Conservation (phyloP, 2,113 vertebrate species). For the Syngnathus floridae region DNA sequence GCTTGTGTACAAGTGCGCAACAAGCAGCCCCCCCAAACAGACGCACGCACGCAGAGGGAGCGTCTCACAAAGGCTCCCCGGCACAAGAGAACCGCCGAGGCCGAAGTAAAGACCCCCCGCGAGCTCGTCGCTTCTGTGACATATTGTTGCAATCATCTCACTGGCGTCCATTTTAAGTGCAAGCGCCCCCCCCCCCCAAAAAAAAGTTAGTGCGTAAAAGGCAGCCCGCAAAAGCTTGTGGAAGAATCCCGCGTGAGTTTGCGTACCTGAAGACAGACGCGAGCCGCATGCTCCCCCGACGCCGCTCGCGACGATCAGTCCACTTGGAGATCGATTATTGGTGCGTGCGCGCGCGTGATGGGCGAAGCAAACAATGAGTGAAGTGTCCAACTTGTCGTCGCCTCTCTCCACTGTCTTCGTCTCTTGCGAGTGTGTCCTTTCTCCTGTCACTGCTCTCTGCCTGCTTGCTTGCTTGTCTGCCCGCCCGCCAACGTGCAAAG, state of each 20-base stretch:
- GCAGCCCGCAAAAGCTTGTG: neutral
- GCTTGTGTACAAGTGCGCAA: constrained; percentile 29
- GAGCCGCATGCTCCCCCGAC: constrained; percentile 51
- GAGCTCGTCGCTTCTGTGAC: constrained; percentile 61
- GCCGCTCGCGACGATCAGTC: constrained; percentile 15
- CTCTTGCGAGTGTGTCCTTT: constrained; percentile 40
- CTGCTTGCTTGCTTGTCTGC: constrained; percentile 31
- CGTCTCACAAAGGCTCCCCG: constrained; percentile 49
- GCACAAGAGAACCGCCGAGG: constrained; percentile 61
- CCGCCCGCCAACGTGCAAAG: constrained; percentile 35
- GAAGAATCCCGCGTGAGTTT: neutral
- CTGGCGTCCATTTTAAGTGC: constrained; percentile 10
- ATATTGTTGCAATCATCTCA: constrained; percentile 43
- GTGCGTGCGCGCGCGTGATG: neutral
- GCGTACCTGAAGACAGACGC: constrained; percentile 56
- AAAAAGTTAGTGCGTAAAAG: constrained; percentile 49
- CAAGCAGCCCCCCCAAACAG: constrained; percentile 46
- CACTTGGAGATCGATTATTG: constrained; percentile 14
- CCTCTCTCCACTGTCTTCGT: constrained; percentile 4
- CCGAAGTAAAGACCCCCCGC: constrained; percentile 68
- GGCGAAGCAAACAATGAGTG: neutral
- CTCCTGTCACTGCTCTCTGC: constrained; percentile 45
- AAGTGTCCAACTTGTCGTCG: constrained; percentile 1
- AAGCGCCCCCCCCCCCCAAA: neutral
- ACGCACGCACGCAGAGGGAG: constrained; percentile 52